Percentiles rank a stretch among this genome's conserved stretches.
phyloP scores from a whole-genome alignment of 2,888 invertebrate species.

The Lasioglossum oenotherae region DNA sequence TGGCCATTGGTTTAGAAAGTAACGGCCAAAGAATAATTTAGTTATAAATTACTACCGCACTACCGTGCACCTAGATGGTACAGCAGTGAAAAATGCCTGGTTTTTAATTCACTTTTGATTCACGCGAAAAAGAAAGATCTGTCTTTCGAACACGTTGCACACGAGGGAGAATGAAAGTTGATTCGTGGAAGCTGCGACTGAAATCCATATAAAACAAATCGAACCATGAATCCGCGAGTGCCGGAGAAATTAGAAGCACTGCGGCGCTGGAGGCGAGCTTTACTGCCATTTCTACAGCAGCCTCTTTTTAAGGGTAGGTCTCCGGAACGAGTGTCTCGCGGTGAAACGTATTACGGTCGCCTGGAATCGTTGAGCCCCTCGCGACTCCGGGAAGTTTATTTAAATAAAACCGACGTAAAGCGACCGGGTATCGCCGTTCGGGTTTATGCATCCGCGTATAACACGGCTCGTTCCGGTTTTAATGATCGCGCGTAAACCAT shows the following conservation, averaged over 20 bases:
- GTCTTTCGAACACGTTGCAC: background rate
- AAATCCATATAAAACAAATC: background rate
- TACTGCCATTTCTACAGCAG: conserved; percentile 6
- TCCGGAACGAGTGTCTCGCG: conserved; percentile 28
- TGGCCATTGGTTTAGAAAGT: too few species aligned
- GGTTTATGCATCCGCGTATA: conserved; percentile 83
- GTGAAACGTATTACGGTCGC: conserved; percentile 17
- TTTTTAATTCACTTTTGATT: background rate
- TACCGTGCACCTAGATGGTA: too few species aligned
- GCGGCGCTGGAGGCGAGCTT: background rate
- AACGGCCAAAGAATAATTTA: too few species aligned
- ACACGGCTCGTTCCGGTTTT: conserved; percentile 82
- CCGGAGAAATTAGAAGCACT: conserved; percentile 8
- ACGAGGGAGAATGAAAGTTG: background rate
- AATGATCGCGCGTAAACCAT: conserved; percentile 83
- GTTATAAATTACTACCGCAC: too few species aligned
- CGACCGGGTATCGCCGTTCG: conserved; percentile 81
- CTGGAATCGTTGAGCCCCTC: conserved; percentile 5
- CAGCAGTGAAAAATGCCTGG: too few species aligned
- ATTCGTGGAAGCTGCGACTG: too few species aligned
- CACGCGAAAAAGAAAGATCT: too few species aligned
- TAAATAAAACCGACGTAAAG: conserved; percentile 83
- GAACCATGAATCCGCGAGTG: background rate
- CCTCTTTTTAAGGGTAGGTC: background rate
- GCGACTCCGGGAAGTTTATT: conserved; percentile 77